phyloP scores from a whole-genome alignment of 1,140 invertebrate genomes.

The Monochamus saltuarius region DNA sequence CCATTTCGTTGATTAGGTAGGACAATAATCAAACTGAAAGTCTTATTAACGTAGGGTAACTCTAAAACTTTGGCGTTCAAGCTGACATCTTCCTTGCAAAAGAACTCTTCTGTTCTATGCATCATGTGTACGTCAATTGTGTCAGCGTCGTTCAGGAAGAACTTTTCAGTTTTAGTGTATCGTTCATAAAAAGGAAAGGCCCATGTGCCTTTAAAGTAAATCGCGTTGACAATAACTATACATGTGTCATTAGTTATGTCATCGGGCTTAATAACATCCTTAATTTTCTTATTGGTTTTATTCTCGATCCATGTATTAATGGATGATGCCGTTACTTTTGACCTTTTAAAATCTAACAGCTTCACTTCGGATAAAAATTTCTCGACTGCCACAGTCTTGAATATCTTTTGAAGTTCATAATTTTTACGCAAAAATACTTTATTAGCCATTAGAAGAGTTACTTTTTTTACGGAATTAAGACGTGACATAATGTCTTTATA shows the following conservation, averaged over 20 bases:
- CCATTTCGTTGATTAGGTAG: too few relatives aligned
- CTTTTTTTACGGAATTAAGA: too few relatives aligned
- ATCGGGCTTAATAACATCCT: too few relatives aligned
- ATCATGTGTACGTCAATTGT: constrained; percentile 65
- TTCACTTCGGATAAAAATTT: constrained; percentile 55
- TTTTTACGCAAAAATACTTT: too few relatives aligned
- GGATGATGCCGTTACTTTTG: too few relatives aligned
- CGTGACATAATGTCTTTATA: too few relatives aligned
- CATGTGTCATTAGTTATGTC: constrained; percentile 55
- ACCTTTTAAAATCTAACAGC: constrained; percentile 59
- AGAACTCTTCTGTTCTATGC: constrained; percentile 57
- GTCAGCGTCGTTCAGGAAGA: too few relatives aligned
- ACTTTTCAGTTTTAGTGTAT: too few relatives aligned
- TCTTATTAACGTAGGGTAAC: too few relatives aligned
- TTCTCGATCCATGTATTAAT: constrained; percentile 77
- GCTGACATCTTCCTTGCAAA: constrained; percentile 54
- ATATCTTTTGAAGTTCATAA: constrained; percentile 54
- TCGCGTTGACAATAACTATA: constrained; percentile 76
- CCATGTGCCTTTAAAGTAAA: constrained; percentile 84
- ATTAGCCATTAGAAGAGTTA: too few relatives aligned
- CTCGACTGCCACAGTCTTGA: constrained; percentile 40
- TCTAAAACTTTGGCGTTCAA: constrained; percentile 57
- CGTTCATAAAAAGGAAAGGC: constrained; percentile 55
- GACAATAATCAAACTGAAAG: too few relatives aligned
- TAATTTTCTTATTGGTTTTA: too few relatives aligned